Evolutionary conservation across 2,113 vertebrate species (phyloP).

Genomic region (Propithecus coquereli): DNA sequence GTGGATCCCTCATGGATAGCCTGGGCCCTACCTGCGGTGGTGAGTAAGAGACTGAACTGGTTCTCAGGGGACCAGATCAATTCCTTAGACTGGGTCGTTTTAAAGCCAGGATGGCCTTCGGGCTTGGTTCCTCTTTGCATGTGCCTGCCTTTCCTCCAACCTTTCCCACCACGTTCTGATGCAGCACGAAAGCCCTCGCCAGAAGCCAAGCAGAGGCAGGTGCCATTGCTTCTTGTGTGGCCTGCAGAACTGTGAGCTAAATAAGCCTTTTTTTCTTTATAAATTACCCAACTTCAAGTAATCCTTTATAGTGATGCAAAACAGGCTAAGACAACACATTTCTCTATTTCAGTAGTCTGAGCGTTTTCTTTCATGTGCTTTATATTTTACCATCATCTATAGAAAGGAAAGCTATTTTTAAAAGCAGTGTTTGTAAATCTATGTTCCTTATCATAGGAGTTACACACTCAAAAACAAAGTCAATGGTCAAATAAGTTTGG

Average conservation of each 20-base stretch:
- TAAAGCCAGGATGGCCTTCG: not conserved
- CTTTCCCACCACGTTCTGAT: not conserved
- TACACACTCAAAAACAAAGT: not conserved
- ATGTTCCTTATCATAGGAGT: not conserved
- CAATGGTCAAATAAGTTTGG: not conserved
- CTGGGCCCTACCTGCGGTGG: not conserved
- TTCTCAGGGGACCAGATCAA: not conserved
- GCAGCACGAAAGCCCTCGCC: not conserved
- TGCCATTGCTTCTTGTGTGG: not conserved
- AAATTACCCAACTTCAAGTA: not conserved
- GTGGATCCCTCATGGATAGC: not conserved
- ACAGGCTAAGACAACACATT: not conserved
- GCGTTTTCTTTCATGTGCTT: not conserved
- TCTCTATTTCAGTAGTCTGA: not conserved
- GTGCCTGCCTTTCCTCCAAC: not conserved
- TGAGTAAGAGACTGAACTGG: not conserved
- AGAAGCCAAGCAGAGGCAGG: not conserved
- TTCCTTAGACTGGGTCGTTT: not conserved
- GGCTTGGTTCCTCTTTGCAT: not conserved
- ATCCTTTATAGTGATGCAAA: not conserved
- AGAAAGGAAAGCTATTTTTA: not conserved
- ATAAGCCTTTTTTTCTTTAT: not conserved
- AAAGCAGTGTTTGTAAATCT: not conserved
- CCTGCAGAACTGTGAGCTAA: not conserved
- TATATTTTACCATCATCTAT: not conserved